These are phyloP conservation scores for Aphrophora alni DNA, from an alignment of 2,888 invertebrate genomes.

Conservation along the genomic window DNA sequence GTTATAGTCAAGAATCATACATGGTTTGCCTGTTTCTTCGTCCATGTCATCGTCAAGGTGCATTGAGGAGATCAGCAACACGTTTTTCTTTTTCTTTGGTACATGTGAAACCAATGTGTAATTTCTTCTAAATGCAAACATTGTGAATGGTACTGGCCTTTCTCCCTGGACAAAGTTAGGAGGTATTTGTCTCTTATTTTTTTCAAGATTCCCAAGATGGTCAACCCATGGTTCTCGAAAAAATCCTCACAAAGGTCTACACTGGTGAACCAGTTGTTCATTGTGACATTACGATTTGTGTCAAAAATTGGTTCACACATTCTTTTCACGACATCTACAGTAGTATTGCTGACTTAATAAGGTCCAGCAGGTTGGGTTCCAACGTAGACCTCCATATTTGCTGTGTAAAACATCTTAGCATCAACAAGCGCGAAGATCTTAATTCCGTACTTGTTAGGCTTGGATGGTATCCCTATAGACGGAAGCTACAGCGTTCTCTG, in stretches of 20 bases:
- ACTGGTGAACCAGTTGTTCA: conserved; percentile 48
- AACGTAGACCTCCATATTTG: conserved; percentile 37
- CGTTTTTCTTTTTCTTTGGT: conserved; percentile 37
- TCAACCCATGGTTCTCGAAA: conserved; percentile 32
- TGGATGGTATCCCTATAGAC: conserved; percentile 50
- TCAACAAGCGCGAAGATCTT: conserved; percentile 50
- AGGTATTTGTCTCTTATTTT: conserved; percentile 25
- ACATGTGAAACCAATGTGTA: conserved; percentile 37
- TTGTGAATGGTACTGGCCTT: conserved; percentile 17
- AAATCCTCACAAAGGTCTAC: conserved; percentile 38
- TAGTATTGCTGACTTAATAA: conserved; percentile 32
- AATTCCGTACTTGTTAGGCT: conserved; percentile 52
- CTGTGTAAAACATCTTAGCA: conserved; percentile 35
- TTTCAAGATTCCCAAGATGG: conserved; percentile 46
- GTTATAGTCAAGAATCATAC: conserved; percentile 44
- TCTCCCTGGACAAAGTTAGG: conserved; percentile 32
- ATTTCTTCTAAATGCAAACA: conserved; percentile 34
- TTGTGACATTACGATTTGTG: not conserved
- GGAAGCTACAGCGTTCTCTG: conserved; percentile 48
- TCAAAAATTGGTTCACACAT: conserved; percentile 26
- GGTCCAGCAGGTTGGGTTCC: conserved; percentile 39
- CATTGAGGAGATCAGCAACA: conserved; percentile 38
- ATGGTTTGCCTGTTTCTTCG: conserved; percentile 42
- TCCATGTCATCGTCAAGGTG: conserved; percentile 36
- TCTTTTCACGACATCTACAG: conserved; percentile 31